These are phyloP conservation scores for Acanthochromis polyacanthus DNA, from an alignment of 2,113 vertebrate species.

Conservation along the genomic window DNA sequence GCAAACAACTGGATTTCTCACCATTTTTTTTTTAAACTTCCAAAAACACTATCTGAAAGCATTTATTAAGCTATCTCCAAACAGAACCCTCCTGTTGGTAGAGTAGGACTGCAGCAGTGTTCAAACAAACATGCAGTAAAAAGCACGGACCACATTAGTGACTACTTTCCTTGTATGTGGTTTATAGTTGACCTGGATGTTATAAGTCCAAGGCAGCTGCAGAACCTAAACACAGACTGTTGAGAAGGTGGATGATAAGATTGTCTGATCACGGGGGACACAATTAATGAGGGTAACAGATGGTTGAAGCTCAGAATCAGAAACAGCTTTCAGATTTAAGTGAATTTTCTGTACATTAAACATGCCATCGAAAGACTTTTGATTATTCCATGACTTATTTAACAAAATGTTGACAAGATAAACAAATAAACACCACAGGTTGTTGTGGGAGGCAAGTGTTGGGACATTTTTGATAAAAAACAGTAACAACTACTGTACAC, in stretches of 20 bases:
- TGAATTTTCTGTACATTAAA: constrained; percentile 59
- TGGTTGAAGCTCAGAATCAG: neutral
- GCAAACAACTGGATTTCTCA: constrained; percentile 13
- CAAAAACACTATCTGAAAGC: constrained; percentile 8
- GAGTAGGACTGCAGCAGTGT: constrained; percentile 7
- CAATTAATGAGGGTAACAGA: constrained; percentile 17
- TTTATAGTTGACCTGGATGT: neutral
- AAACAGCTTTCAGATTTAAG: constrained; percentile 16
- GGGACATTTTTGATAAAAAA: constrained; percentile 29
- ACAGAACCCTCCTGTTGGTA: neutral
- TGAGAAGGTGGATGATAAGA: constrained; percentile 68
- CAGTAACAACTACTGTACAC: constrained; percentile 80
- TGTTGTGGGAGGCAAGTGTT: constrained; percentile 9
- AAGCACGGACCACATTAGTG: constrained; percentile 4
- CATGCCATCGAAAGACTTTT: constrained; percentile 41
- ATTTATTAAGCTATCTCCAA: neutral
- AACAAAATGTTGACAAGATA: constrained; percentile 25
- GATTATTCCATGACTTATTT: constrained; percentile 32
- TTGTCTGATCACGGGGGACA: constrained; percentile 72
- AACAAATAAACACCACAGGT: constrained; percentile 37
- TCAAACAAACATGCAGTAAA: constrained; percentile 13
- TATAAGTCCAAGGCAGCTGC: constrained; percentile 80
- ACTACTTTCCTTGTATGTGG: constrained; percentile 25
- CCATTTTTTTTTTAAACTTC: neutral
- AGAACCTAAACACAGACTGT: constrained; percentile 73